Evolutionary conservation across 2,797 vertebrate genomes (phyloP), one percentile per base, ranked within the genome.

Genomic region (Neosalanx taihuensis): DNA sequence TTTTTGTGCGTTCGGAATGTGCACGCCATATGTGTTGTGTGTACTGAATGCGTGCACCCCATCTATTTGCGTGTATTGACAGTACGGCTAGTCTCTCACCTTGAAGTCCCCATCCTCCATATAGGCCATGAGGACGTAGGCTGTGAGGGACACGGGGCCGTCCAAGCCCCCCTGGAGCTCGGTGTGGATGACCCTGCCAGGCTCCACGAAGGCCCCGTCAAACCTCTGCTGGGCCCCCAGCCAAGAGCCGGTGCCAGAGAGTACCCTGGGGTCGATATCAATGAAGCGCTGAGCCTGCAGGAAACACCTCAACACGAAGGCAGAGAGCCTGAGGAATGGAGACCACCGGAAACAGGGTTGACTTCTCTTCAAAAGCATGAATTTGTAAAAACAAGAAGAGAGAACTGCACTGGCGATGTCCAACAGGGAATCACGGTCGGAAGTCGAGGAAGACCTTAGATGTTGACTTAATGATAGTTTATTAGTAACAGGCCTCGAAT

Each of bases 281-380:
- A 97, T 92, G 84, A 93, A 95, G 0, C 76, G 68, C 12, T 84
- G 88, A 46, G 96, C 95, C 91, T 96, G 94, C 67, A 95, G 89
- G 84, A 98, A 97, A 79, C 95, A 96, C 73, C 90, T 89, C 80
- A 98, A 85, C 80, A 97, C 96, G 87, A 98, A 97, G 3, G 96
- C 95, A 9, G 96, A 93, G 71, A 98, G 89, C 96, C 96, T 98
- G 85, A 53, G 57, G 6, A 49, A 64, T 59, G 35, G 29, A 5
- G 12, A 61, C 20, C 41, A 26, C 17, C 33, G 0, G 18, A 35
- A 63, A 64, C n/a, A 57, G n/a, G 46, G 51, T 31, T 5, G 64
- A 63, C 10, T 56, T 4, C 17, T n/a, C 4, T 56, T n/a, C 1
- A 56, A 56, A 18, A 18, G 53, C 33, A 12, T 59, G 29, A 15